phyloP scores from a whole-genome alignment of 2,113 vertebrate species.

The Otus sunia region DNA sequence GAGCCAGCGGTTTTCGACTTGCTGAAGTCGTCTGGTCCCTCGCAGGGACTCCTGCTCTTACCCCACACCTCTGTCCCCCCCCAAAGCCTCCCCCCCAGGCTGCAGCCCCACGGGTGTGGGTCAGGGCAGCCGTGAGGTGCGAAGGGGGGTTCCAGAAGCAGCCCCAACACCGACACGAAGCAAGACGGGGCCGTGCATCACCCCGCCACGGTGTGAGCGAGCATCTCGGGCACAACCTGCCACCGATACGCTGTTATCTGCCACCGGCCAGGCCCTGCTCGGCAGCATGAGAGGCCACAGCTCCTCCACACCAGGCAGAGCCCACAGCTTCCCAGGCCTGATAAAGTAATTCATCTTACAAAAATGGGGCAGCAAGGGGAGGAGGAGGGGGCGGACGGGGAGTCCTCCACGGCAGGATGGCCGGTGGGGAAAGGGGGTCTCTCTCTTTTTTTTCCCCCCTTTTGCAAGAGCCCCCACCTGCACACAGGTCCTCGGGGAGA shows the following conservation, averaged over 20 bases:
- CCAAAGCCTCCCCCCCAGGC: neutral
- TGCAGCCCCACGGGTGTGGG: neutral
- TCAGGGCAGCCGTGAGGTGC: neutral
- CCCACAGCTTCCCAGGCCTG: neutral
- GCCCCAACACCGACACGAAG: neutral
- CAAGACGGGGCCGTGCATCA: fast-evolving
- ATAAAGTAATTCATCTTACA: neutral
- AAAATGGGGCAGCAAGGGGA: neutral
- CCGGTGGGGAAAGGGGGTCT: fast-evolving
- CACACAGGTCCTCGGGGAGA: fast-evolving
- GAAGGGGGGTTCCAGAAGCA: neutral
- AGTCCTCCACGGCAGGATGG: neutral
- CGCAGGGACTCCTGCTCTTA: neutral
- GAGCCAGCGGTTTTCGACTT: neutral
- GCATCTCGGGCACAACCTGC: neutral
- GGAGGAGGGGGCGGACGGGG: neutral
- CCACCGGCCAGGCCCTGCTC: fast-evolving
- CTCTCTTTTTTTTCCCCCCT: fast-evolving
- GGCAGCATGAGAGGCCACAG: fast-evolving
- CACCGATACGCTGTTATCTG: neutral
- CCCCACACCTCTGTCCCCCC: fast-evolving
- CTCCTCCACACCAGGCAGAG: neutral
- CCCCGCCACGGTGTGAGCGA: fast-evolving
- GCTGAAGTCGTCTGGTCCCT: neutral
- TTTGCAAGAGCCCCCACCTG: neutral